phyloP scores from a whole-genome alignment of 2,113 vertebrate species.

The Sterrhoptilus dennistouni region DNA sequence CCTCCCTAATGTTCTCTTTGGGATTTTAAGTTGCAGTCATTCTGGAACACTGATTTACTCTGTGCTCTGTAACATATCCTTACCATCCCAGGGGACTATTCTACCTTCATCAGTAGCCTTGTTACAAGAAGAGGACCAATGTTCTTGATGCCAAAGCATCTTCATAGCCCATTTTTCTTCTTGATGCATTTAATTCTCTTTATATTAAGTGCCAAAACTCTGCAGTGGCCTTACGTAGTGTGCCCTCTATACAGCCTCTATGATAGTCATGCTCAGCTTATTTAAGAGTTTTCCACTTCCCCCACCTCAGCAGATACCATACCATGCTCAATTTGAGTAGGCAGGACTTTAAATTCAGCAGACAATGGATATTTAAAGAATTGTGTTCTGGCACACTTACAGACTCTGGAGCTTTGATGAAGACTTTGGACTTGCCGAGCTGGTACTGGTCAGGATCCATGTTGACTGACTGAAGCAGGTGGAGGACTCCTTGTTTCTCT shows the following conservation, averaged over 20 bases:
- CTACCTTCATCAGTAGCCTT: neutral
- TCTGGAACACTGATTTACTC: neutral
- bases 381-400: conserved; percentile 71
- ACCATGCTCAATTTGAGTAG: neutral
- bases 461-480: conserved; percentile 91
- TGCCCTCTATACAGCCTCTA: too few species aligned
- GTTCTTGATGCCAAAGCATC: neutral
- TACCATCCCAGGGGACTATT: neutral
- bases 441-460: conserved; percentile 97
- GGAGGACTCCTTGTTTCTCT: conserved; percentile 92
- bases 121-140: neutral
- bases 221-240: neutral
- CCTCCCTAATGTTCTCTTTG: neutral
- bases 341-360: neutral
- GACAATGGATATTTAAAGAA: neutral
- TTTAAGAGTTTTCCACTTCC: neutral
- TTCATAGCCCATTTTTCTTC: neutral
- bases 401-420: conserved; percentile 96
- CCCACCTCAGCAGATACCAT: neutral
- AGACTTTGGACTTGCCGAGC: conserved; percentile 90
- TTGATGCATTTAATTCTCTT: neutral
- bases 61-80: neutral
- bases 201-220: neutral
- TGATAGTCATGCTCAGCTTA: neutral
- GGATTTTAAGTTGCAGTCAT: neutral